Conservation (phyloP, 2,113 vertebrate genomes). For the Macaca mulatta region DNA sequence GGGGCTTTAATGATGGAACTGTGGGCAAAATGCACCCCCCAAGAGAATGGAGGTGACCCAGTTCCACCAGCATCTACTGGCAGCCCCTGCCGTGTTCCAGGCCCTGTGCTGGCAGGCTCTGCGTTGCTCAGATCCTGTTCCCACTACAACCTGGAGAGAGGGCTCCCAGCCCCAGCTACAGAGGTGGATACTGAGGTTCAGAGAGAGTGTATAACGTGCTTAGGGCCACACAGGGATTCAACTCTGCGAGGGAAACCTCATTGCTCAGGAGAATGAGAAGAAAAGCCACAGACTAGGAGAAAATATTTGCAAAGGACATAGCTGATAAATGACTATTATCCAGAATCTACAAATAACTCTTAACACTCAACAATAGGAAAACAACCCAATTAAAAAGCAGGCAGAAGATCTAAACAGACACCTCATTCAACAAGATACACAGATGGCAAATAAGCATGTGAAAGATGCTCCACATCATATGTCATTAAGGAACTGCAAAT, state of each 20-base stretch:
- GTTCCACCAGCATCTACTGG: accelerated
- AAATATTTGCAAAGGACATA: neutral
- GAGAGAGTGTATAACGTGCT: neutral
- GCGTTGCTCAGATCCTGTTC: neutral
- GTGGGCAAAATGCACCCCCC: neutral
- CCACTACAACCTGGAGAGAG: accelerated
- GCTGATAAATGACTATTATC: neutral
- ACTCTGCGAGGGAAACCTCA: neutral
- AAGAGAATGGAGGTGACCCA: neutral
- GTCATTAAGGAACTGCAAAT: neutral
- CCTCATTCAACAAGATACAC: neutral
- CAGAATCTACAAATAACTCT: neutral
- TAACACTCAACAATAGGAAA: neutral
- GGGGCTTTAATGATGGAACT: neutral
- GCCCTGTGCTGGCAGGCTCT: too few relatives aligned
- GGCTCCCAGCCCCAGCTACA: neutral
- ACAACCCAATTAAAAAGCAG: neutral
- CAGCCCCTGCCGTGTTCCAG: neutral
- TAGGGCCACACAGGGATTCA: neutral
- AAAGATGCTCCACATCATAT: neutral
- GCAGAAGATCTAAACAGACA: neutral
- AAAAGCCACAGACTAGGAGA: neutral
- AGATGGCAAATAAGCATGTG: neutral
- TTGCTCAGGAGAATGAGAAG: neutral
- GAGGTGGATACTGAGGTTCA: neutral